phyloP scores from a whole-genome alignment of 2,888 invertebrate genomes.

The Phyto melanocephala region DNA sequence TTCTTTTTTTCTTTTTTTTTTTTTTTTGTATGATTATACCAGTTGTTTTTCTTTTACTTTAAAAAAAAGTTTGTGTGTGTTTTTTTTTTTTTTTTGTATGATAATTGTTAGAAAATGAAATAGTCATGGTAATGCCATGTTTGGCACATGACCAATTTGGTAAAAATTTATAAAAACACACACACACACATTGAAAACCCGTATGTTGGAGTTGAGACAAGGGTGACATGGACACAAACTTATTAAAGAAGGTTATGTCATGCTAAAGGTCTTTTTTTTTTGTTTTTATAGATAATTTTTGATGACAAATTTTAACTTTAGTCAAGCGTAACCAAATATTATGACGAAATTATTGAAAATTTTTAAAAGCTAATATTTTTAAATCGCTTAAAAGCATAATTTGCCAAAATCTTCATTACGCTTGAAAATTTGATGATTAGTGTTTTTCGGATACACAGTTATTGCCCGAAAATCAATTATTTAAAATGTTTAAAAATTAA shows the following conservation, averaged over 20 bases:
- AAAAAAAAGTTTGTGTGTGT: too few relatives aligned
- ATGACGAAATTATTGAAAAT: not conserved
- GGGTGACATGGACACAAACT: not conserved
- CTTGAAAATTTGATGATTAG: too few relatives aligned
- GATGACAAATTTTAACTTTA: constrained; percentile 15
- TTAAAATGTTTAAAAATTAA: too few relatives aligned
- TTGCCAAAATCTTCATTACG: too few relatives aligned
- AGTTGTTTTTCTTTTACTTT: not conserved
- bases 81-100: not conserved
- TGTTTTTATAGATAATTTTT: not conserved
- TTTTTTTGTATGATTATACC: not conserved
- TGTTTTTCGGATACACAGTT: too few relatives aligned
- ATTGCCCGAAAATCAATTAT: too few relatives aligned
- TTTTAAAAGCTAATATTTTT: not conserved
- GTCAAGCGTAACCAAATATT: constrained; percentile 12
- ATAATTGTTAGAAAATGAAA: constrained; percentile 41
- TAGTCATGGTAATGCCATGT: constrained; percentile 34
- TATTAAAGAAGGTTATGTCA: constrained; percentile 13
- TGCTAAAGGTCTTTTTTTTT: not conserved
- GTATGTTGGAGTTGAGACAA: not conserved
- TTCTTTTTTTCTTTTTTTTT: not conserved
- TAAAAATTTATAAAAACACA: constrained; percentile 18
- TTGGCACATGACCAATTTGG: constrained; percentile 57
- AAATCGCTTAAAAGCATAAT: not conserved
- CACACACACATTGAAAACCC: not conserved